Evolutionary conservation across 2,797 vertebrate species (phyloP), one percentile per base, ranked within the genome.

Genomic region (Cirrhinus mrigala): DNA sequence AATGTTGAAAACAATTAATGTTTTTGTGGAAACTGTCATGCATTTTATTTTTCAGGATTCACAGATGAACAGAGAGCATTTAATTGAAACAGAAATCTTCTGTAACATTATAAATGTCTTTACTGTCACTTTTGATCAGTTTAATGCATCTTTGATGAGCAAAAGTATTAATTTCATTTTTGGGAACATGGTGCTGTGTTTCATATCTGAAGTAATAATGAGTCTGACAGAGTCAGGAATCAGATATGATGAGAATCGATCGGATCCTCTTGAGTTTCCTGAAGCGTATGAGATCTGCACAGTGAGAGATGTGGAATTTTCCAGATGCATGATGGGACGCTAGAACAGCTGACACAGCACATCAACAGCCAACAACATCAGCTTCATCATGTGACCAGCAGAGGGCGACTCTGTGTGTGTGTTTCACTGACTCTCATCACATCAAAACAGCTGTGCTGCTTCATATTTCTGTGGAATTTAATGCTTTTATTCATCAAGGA

Each of bases 331-430:
- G 48, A 64, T 84, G 62, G 71, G 71, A 48, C 27, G 11, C 24
- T 11, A 29, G 56, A 74, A 73, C 16, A 60, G 20, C 78, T 78
- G 76, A 71, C 11, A n/a, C 29, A 20, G 50, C 83, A 46, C 12
- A 46, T 11, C 37, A 2, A 46, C 44, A 8, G 44, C 44, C 44
- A 10, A 46, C 44, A 46, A 69, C 81, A 66, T n/a, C 12, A 64
- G n/a, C n/a, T 69, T 37, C 66, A 56, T 80, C 40, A 24, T 87
- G 50, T 78, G 44, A 79, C 66, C 70, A 85, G 60, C 75, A 78
- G 83, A 40, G 60, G 81, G 81, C 68, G 60, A n/a, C 70, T 54
- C 77, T 84, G 18, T 69, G 64, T 37, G n/a, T 14, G 29, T n/a
- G 22, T 60, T n/a, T 58, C 56, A 54, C 50, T 54, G 50, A 54